phyloP scores from a whole-genome alignment of 2,888 invertebrate species.

The Rhingia rostrata region DNA sequence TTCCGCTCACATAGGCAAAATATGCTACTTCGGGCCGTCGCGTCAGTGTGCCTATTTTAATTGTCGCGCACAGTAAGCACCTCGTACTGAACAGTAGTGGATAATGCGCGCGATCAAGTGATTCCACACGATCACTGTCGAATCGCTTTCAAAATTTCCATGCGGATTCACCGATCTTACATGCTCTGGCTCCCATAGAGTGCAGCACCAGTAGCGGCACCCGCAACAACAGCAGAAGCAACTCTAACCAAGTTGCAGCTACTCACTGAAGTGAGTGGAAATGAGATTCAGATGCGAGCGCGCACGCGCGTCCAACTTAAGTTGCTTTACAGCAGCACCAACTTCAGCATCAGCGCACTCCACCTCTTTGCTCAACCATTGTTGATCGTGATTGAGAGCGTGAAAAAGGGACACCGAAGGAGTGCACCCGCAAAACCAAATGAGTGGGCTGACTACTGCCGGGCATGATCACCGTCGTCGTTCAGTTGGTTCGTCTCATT shows the following conservation, averaged over 20 bases:
- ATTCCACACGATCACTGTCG: constrained; percentile 65
- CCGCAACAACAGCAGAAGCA: not conserved
- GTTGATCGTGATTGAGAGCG: constrained; percentile 66
- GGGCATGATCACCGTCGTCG: constrained; percentile 17
- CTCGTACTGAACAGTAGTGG: constrained; percentile 59
- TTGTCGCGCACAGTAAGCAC: constrained; percentile 59
- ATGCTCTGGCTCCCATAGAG: constrained; percentile 46
- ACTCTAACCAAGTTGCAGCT: constrained; percentile 7
- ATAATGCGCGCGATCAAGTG: constrained; percentile 63
- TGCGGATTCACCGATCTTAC: constrained; percentile 52
- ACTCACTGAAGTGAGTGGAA: constrained; percentile 47
- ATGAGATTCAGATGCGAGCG: constrained; percentile 28
- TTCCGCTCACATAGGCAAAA: constrained; percentile 13
- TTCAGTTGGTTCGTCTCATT: constrained; percentile 43
- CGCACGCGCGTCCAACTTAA: constrained; percentile 30
- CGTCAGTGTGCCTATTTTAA: constrained; percentile 46
- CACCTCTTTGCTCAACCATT: constrained; percentile 9
- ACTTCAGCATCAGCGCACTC: constrained; percentile 6
- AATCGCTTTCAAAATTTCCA: constrained; percentile 59
- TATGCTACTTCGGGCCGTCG: not conserved
- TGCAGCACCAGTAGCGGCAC: constrained; percentile 1
- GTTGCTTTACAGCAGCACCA: not conserved
- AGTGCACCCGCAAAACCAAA: constrained; percentile 66
- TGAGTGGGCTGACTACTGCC: constrained; percentile 56
- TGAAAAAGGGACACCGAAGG: constrained; percentile 68